Conservation (phyloP, 2,888 invertebrate species). For the Pharmacophagus antenor region DNA sequence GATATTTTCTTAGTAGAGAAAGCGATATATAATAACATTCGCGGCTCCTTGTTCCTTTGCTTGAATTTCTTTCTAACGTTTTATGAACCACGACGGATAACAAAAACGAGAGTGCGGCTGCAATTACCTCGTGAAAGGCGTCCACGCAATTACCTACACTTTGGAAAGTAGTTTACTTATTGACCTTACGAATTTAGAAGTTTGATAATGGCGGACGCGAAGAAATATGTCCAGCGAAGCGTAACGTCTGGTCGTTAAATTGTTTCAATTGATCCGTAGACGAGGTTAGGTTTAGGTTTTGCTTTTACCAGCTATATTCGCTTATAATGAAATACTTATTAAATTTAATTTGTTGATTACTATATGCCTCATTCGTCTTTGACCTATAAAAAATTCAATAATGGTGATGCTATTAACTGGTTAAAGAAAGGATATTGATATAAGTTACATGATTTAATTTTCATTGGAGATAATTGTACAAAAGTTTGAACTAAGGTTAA, state of each 20-base stretch:
- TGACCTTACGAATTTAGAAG: slow-evolving; percentile 59
- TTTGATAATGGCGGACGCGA: slow-evolving; percentile 32
- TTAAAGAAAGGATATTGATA: too few species aligned
- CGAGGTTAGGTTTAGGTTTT: background rate
- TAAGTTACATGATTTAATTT: too few species aligned
- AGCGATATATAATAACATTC: slow-evolving; percentile 7
- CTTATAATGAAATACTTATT: too few species aligned
- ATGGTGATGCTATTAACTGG: too few species aligned
- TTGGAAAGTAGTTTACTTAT: slow-evolving; percentile 66
- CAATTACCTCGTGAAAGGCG: slow-evolving; percentile 70
- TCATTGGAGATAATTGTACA: too few species aligned
- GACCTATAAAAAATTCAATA: too few species aligned
- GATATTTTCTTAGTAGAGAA: background rate
- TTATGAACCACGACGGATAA: slow-evolving; percentile 52
- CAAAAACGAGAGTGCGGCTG: slow-evolving; percentile 63
- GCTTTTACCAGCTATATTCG: background rate
- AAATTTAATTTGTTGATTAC: too few species aligned
- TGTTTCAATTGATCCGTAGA: background rate
- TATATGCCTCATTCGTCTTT: too few species aligned
- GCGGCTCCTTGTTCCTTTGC: slow-evolving; percentile 6
- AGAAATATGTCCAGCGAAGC: slow-evolving; percentile 45
- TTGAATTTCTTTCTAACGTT: slow-evolving; percentile 34
- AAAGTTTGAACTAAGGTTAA: too few species aligned
- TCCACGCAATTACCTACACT: slow-evolving; percentile 53
- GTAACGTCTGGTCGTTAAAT: slow-evolving; percentile 29